phyloP scores from a whole-genome alignment of 2,113 vertebrate species.

The Periophthalmodon schlosseri region DNA sequence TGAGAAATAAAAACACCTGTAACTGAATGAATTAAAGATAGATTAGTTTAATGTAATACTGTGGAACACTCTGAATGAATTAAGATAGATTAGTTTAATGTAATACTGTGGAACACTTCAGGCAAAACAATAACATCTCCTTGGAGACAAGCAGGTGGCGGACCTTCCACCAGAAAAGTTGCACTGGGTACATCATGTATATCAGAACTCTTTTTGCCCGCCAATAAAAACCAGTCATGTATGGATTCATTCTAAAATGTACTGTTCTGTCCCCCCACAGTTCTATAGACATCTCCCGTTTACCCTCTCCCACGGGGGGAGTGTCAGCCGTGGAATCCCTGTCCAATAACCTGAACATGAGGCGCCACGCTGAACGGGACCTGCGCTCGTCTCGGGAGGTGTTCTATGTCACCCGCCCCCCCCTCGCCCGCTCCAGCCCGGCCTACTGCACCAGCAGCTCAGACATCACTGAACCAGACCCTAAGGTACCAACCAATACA shows the following conservation, averaged over 20 bases:
- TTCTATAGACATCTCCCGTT: conserved; percentile 89
- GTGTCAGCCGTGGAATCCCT: conserved; percentile 79
- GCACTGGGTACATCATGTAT: neutral
- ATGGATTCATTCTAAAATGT: neutral
- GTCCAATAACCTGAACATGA: conserved; percentile 77
- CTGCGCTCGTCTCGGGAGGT: conserved; percentile 84
- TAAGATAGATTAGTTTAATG: neutral
- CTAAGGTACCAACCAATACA: conserved; percentile 74
- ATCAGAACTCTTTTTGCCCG: neutral
- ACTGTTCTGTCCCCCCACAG: conserved; percentile 31
- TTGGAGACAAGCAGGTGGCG: neutral
- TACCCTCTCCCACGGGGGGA: conserved; percentile 90
- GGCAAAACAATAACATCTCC: too few relatives aligned
- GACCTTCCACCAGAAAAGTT: too few relatives aligned
- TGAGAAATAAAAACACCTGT: neutral
- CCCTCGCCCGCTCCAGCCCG: conserved; percentile 89
- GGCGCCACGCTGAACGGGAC: conserved; percentile 76
- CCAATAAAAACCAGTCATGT: neutral
- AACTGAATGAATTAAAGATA: neutral
- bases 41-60: too few relatives aligned
- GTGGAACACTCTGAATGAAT: too few relatives aligned
- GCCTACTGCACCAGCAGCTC: conserved; percentile 97
- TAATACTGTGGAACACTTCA: too few relatives aligned
- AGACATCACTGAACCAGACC: conserved; percentile 93
- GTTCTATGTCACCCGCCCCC: conserved; percentile 90